Base-by-base conservation (phyloP, 1,140 invertebrate genomes). In the Scaptomyza montana region DNA sequence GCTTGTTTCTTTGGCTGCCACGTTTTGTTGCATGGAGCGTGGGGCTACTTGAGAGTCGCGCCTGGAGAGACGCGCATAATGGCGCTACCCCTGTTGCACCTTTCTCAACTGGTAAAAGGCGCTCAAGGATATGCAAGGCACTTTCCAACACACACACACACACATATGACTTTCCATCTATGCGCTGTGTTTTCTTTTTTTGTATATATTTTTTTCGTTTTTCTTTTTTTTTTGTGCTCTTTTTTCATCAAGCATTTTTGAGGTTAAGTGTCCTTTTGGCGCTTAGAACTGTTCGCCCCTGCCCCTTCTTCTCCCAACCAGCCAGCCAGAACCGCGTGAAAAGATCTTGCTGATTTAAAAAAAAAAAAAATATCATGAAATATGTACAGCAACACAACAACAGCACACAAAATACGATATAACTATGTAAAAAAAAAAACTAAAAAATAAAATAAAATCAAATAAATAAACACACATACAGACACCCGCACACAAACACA, bases 231-330 rank as follows among this genome's bases (percentile, higher is more conserved):
- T 80, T 80, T 55, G 21, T 45, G 16, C 21, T 28, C 50, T 53
- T 80, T 86, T 78, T 71, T 69, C 82, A 86, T 86, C 71, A 74
- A 87, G 81, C 78, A 65, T 77, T 89, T 89, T 89, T 89, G 80
- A 89, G 85, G 85, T 89, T 89, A 89, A 89, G 85, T 89, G 85
- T 89, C 67, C 85, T 89, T 89, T 89, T 89, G 82, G 76, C 73
- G 77, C 72, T 77, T 74, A 76, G 63, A 67, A 46, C 41, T 56
- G 46, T 43, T 47, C 8, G 16, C 33, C 47, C 65, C 57, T 45
- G n/a, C 28, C 63, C 64, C 49, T 16, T 39, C 2, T 0, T 3
- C 16, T 9, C 47, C 25, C 41, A 5, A 28, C 16, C 39, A 30
- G 51, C 39, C 62, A 46, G 63, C 39, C 43, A 28, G 78, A 25